phyloP scores from a whole-genome alignment of 2,888 invertebrate species.

The Acanthococcus lagerstroemiae region DNA sequence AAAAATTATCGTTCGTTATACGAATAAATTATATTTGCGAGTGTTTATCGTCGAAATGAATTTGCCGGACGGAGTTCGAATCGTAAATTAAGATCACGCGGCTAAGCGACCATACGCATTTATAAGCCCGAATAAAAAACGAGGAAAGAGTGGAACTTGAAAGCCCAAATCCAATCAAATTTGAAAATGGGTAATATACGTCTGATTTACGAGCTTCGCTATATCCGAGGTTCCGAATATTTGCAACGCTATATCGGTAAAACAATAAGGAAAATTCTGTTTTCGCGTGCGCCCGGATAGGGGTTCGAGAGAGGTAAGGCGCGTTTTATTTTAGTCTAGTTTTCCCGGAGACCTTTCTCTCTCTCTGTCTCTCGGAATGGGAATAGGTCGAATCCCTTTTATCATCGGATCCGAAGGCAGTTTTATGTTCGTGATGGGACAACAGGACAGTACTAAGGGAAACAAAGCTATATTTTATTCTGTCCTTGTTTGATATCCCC shows the following conservation, averaged over 20 bases:
- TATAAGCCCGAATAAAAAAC: neutral
- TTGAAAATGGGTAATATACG: neutral
- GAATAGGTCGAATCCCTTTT: conserved; percentile 29
- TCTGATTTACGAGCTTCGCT: neutral
- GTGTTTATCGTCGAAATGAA: no score
- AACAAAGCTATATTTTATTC: conserved; percentile 31
- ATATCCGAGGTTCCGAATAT: neutral
- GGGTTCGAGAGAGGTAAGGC: neutral
- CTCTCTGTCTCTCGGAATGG: neutral
- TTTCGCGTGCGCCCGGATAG: neutral
- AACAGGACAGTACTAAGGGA: conserved; percentile 24
- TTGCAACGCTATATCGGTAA: conserved; percentile 4
- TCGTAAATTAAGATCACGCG: no score
- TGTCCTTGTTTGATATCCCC: conserved; percentile 28
- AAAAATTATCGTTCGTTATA: no score
- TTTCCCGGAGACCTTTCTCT: conserved; percentile 11
- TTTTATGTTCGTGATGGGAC: conserved; percentile 31
- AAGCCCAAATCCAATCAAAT: neutral
- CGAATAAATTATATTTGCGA: no score
- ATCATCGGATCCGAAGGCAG: conserved; percentile 28
- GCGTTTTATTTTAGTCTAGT: conserved; percentile 25
- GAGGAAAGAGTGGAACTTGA: neutral
- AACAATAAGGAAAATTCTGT: conserved; percentile 28
- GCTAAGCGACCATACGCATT: no score
- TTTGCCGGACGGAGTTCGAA: no score